These are phyloP conservation scores for Heliothis virescens DNA, from an alignment of 1,140 invertebrate genomes.

Conservation along the genomic window DNA sequence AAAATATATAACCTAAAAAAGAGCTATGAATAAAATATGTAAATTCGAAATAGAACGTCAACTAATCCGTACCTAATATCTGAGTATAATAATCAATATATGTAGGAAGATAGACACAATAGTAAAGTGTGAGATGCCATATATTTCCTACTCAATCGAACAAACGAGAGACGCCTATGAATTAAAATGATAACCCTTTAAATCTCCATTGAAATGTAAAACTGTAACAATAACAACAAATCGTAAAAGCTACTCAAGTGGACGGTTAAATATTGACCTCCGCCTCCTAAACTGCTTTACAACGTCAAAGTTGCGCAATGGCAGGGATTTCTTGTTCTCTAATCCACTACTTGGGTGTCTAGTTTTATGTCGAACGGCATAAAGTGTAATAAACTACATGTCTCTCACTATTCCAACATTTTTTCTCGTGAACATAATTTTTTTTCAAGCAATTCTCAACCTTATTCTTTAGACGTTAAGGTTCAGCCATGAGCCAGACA, in stretches of 20 bases:
- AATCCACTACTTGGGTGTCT: slow-evolving; percentile 70
- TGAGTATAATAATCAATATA: too few species aligned
- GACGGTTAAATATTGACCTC: slow-evolving; percentile 62
- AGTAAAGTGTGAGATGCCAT: background rate
- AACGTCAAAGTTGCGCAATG: slow-evolving; percentile 59
- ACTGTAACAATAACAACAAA: slow-evolving; percentile 66
- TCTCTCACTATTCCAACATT: slow-evolving; percentile 48
- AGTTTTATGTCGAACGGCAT: slow-evolving; percentile 62
- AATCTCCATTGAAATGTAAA: slow-evolving; percentile 58
- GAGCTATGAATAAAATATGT: too few species aligned
- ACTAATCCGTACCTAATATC: too few species aligned
- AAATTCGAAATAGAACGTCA: too few species aligned
- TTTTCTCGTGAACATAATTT: slow-evolving; percentile 3
- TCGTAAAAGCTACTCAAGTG: slow-evolving; percentile 59
- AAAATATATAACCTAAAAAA: too few species aligned
- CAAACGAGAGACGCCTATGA: slow-evolving; percentile 15
- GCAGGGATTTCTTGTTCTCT: slow-evolving; percentile 54
- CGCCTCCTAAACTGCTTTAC: slow-evolving; percentile 44
- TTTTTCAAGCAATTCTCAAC: slow-evolving; percentile 40
- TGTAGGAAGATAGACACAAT: too few species aligned
- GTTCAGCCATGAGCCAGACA: slow-evolving; percentile 8
- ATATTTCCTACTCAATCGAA: slow-evolving; percentile 26
- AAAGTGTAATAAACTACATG: slow-evolving; percentile 62
- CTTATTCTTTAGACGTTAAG: slow-evolving; percentile 41
- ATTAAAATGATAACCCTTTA: slow-evolving; percentile 40